Base-by-base conservation (phyloP, 2,113 vertebrate genomes). In the Stercorarius parasiticus region DNA sequence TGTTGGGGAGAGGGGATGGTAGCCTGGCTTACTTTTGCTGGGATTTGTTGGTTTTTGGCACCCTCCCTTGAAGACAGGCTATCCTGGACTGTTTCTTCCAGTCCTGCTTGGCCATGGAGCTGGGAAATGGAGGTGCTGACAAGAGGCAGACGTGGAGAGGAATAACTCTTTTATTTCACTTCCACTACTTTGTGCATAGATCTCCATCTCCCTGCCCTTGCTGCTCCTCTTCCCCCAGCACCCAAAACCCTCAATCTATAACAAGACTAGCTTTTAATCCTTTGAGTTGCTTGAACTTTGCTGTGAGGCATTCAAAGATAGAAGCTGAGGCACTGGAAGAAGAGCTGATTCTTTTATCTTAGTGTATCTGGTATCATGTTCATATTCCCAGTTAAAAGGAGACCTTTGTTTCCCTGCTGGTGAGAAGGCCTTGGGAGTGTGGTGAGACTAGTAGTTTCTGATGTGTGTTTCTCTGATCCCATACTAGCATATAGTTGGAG, bases 311-410 rank as follows among this genome's bases (percentile, higher is more conserved):
- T 65, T 86, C 49, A 80, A 53, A 82, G 76, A 64, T 7, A 91
- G 74, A 90, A 82, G 67, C 66, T 30, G 47, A 64, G n/a, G 78
- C 43, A 23, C n/a, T 92, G 61, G 70, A 95, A 88, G 77, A 95
- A 79, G 52, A 86, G 40, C 19, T 43, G 23, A 84, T 94, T 95
- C 40, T 94, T 93, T 79, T 86, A 42, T 95, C 52, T 86, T 86
- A 29, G 34, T 40, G 42, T 86, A 73, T 77, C 88, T 91, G 58
- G 58, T 92, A n/a, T 93, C 59, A 13, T 38, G 27, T 93, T 96
- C 65, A 53, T 89, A 67, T 92, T 93, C 70, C 36, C 45, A 34
- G n/a, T 91, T 82, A 58, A 88, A 95, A 86, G 85, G 83, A 77
- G 55, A 76, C 43, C 42, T 93, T 91, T 90, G 80, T 96, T 96